These are phyloP conservation scores for Phasia obesa DNA, from an alignment of 2,888 invertebrate genomes.

Conservation along the genomic window DNA sequence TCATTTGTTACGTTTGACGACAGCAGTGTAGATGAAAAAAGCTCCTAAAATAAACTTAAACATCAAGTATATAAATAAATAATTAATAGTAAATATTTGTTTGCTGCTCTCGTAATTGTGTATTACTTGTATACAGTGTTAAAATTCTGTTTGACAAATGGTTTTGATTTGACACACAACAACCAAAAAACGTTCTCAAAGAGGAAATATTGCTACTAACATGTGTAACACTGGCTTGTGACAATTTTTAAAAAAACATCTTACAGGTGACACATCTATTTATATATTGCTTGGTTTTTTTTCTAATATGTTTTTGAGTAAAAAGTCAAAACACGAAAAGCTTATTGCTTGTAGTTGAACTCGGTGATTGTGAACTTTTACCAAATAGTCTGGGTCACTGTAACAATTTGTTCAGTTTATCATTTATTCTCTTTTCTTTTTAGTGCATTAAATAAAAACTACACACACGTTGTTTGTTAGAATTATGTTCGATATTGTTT, in stretches of 20 bases:
- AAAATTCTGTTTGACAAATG: too few relatives aligned
- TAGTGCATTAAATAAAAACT: constrained; percentile 17
- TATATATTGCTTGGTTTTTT: neutral
- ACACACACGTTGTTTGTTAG: constrained; percentile 61
- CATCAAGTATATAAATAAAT: neutral
- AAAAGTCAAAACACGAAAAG: neutral
- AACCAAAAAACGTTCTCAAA: constrained; percentile 12
- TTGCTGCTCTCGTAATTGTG: too few relatives aligned
- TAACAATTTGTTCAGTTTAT: constrained; percentile 48
- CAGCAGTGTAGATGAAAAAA: neutral
- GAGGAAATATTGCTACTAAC: constrained; percentile 6
- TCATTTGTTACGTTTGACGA: neutral
- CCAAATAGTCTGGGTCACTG: constrained; percentile 62
- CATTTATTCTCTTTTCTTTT: constrained; percentile 4
- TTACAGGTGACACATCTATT: neutral
- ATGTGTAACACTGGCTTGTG: constrained; percentile 19
- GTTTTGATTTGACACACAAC: constrained; percentile 38
- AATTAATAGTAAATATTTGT: neutral
- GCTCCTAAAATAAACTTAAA: neutral
- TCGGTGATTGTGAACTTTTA: constrained; percentile 14
- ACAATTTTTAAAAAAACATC: neutral
- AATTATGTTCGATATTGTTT: constrained; percentile 70
- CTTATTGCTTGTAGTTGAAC: constrained; percentile 1
- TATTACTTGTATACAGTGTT: too few relatives aligned
- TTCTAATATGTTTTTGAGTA: neutral